Percentiles rank a stretch among this genome's conserved stretches.
Evolutionary conservation across 2,113 vertebrate species (phyloP).

Genomic region (Siniperca chuatsi): DNA sequence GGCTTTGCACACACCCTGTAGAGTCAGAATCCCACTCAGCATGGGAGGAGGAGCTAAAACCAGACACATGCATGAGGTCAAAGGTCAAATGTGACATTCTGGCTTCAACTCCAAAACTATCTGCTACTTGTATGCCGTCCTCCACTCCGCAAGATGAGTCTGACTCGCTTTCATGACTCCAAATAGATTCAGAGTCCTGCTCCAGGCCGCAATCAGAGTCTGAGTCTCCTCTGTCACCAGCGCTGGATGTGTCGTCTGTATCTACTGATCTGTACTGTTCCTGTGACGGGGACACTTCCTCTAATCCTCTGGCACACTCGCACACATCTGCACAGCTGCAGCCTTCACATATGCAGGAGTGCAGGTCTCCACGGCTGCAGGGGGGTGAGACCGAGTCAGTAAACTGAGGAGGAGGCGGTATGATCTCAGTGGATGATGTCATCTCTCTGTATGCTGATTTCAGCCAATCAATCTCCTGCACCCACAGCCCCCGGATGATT

Average conservation of each 20-base stretch:
- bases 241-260: conserved; percentile 26
- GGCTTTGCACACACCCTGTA: conserved; percentile 17
- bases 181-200: conserved; percentile 36
- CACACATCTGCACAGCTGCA: conserved; percentile 23
- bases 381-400: conserved; percentile 39
- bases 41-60: conserved; percentile 32
- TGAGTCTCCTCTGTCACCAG: conserved; percentile 7
- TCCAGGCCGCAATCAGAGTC: conserved; percentile 40
- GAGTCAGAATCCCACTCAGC: conserved; percentile 53
- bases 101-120: background rate
- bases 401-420: conserved; percentile 77
- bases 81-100: conserved; percentile 17
- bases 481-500: conserved; percentile 74
- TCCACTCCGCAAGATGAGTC: conserved; percentile 53
- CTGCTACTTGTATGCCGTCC: background rate
- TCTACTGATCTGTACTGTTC: background rate
- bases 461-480: conserved; percentile 77
- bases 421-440: conserved; percentile 25
- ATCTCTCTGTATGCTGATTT: conserved; percentile 17
- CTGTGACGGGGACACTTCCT: conserved; percentile 15
- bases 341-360: conserved; percentile 42
- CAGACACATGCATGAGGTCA: conserved; percentile 64
- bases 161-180: conserved; percentile 57
- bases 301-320: background rate
- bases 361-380: conserved; percentile 84